Evolutionary conservation across 37 sponge, comb jelly and placozoan species (phyloP).

Genomic region (Bolinopsis microptera): DNA sequence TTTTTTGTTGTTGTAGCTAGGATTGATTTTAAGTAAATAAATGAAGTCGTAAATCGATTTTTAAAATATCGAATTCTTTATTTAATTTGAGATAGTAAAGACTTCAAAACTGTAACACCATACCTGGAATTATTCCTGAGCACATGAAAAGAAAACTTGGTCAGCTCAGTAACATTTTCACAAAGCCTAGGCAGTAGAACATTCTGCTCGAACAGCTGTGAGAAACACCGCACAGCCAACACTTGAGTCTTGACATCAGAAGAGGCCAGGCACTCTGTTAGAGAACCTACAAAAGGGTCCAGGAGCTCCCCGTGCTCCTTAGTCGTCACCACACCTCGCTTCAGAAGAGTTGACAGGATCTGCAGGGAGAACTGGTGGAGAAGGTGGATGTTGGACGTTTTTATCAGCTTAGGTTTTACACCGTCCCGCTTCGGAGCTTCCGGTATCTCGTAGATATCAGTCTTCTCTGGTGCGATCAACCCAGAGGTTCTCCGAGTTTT

Average conservation of each 20-base stretch:
- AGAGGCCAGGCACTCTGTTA: not conserved
- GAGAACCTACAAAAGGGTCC: slow-evolving; percentile 8
- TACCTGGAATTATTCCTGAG: slow-evolving; percentile 7
- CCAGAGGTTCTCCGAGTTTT: not conserved
- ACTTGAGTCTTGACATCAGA: slow-evolving; percentile 42
- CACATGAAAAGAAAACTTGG: not conserved
- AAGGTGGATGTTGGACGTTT: slow-evolving; percentile 49
- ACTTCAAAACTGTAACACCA: not conserved
- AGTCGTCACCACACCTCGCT: not conserved
- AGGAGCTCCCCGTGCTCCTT: slow-evolving; percentile 44
- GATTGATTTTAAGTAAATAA: no score
- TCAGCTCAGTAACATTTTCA: not conserved
- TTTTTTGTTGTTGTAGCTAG: no score
- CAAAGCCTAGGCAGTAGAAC: slow-evolving; percentile 25
- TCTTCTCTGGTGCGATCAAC: not conserved
- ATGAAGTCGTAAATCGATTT: no score
- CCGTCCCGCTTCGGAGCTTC: slow-evolving; percentile 49
- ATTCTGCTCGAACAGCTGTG: slow-evolving; percentile 58
- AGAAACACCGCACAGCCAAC: slow-evolving; percentile 24
- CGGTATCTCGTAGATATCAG: slow-evolving; percentile 47
- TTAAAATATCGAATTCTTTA: no score
- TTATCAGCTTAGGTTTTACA: not conserved
- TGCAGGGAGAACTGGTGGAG: slow-evolving; percentile 27
- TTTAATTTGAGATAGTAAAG: no score
- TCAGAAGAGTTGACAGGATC: slow-evolving; percentile 5